Conservation (phyloP, 1,140 invertebrate genomes). For the Hormaphis cornu region DNA sequence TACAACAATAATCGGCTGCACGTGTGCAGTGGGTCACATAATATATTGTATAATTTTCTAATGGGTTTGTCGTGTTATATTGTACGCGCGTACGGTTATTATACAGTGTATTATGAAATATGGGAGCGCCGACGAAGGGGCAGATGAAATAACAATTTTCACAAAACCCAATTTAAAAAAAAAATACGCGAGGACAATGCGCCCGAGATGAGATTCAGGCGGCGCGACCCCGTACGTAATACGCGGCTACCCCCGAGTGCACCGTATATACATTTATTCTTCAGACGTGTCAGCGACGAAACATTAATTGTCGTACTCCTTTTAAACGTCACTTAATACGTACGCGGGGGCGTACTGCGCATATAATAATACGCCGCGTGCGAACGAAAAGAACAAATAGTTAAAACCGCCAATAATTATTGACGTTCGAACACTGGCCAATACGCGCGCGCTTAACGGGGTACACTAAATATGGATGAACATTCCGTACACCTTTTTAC, state of each 20-base stretch:
- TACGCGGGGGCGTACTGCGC: no score
- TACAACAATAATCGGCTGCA: slow-evolving; percentile 32
- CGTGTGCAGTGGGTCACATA: slow-evolving; percentile 22
- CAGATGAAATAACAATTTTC: slow-evolving; percentile 32
- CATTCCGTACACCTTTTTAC: no score
- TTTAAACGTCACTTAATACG: background rate
- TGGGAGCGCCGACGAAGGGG: background rate
- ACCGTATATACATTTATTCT: background rate
- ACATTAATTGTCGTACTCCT: background rate
- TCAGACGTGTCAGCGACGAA: background rate
- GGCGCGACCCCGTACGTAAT: slow-evolving; percentile 14
- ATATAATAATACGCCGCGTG: no score
- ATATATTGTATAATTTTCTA: no score
- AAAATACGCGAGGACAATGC: slow-evolving; percentile 12
- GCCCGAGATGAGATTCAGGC: slow-evolving; percentile 5
- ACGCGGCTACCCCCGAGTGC: background rate
- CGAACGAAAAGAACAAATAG: no score
- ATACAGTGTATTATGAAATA: no score
- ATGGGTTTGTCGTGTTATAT: slow-evolving; percentile 30
- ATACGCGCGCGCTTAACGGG: no score
- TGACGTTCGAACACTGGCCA: no score
- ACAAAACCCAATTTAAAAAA: slow-evolving; percentile 32
- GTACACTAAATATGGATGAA: no score
- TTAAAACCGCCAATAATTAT: no score
- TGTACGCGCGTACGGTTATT: no score